Percentiles rank a stretch among this genome's conserved stretches.
Conservation (phyloP, 2,113 vertebrate genomes). For the Meriones unguiculatus region DNA sequence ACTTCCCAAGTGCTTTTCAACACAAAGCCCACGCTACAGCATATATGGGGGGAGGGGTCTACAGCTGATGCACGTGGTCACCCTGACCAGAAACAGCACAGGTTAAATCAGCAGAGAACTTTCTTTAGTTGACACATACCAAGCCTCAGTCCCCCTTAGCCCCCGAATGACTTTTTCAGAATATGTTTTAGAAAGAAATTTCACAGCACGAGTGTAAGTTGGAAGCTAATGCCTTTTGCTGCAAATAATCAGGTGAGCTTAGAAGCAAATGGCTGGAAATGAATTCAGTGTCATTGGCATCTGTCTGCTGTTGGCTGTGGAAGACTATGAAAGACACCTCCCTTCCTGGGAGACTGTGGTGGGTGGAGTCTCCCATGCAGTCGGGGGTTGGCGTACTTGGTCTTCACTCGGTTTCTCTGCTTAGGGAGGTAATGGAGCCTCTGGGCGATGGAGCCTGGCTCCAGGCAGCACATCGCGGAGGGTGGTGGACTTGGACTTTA, state of each 20-base stretch:
- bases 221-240: not conserved
- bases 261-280: too few species aligned
- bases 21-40: not conserved
- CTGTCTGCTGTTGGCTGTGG: not conserved
- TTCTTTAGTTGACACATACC: not conserved
- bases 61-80: fast-evolving
- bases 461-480: not conserved
- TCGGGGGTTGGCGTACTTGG: not conserved
- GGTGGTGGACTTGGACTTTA: not conserved
- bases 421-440: not conserved
- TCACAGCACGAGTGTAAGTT: not conserved
- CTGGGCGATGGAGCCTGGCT: not conserved
- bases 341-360: not conserved
- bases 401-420: not conserved
- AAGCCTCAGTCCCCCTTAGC: not conserved
- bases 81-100: not conserved
- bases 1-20: not conserved
- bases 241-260: not conserved
- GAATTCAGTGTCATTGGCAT: not conserved
- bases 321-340: not conserved
- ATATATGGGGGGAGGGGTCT: not conserved
- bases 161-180: not conserved
- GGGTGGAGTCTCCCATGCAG: not conserved
- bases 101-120: not conserved
- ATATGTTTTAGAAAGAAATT: not conserved